Evolutionary conservation across 2,113 vertebrate species (phyloP), one percentile per base, ranked within the genome.

Genomic region (Cyprinus carpio): DNA sequence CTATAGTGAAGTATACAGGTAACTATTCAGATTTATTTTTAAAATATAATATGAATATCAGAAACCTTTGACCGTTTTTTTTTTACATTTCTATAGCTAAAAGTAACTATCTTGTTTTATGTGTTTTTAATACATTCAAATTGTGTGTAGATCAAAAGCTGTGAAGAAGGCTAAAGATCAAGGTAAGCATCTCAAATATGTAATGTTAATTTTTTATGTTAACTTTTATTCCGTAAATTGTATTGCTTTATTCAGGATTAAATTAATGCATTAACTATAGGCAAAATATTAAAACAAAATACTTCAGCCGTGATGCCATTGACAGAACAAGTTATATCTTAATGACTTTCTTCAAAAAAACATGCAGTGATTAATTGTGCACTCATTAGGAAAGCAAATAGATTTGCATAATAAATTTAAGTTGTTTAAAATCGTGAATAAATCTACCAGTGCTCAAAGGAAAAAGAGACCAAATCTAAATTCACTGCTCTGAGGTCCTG

Each of bases 401-500:
- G 31, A 12, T 72, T n/a, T 71, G 18, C 4, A 40, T 71, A 40
- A 23, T 76, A 20, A 56, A 18, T 56, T 34, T 34, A 56, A 56
- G 18, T 49, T 75, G n/a, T 75, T 20, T 75, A 49, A 18, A 27
- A 56, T 4, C 6, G 18, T 71, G 67, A 71, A 40, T 76, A 31
- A 54, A n/a, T 37, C 75, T 37, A 62, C 4, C 76, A 1, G 54
- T 79, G 56, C 56, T 79, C 12, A 43, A 4, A 60, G 75, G 54
- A 79, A 79, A 79, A 81, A 67, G 3, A 49, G 80, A 81, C 0
- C 4, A 80, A 80, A 15, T 64, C 23, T 64, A 80, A 69, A 81
- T 65, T 18, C 62, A 67, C 37, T 7, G 46, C 80, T 69, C 27
- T 67, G 25, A 12, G 23, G 16, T 51, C 77, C 62, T 69, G 62